These are phyloP conservation scores for Frankliniella fusca DNA, from an alignment of 2,888 invertebrate species.

Conservation along the genomic window DNA sequence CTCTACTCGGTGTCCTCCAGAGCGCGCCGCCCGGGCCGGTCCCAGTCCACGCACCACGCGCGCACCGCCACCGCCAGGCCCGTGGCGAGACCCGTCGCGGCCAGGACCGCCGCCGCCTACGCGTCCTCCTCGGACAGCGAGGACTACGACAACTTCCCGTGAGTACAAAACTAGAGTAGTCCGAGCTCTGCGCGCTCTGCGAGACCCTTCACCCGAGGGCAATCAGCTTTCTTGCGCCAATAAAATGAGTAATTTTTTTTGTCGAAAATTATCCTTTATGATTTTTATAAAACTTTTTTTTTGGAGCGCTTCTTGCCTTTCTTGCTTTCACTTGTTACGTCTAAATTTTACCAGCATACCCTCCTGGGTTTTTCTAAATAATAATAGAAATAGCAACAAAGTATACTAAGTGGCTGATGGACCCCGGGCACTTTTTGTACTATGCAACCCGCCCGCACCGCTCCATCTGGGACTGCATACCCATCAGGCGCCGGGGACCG, in stretches of 20 bases:
- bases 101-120: neutral
- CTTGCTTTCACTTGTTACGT: too few relatives aligned
- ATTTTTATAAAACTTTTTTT: neutral
- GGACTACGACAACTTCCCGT: slow-evolving; percentile 16
- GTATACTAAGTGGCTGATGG: too few relatives aligned
- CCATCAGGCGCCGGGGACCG: too few relatives aligned
- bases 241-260: neutral
- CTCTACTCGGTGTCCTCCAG: neutral
- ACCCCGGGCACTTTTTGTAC: too few relatives aligned
- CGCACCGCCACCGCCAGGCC: neutral
- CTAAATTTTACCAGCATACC: neutral
- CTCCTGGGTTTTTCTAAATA: neutral
- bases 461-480: too few relatives aligned
- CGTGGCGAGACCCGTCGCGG: neutral
- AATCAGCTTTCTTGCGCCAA: too few relatives aligned
- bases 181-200: too few relatives aligned
- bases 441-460: too few relatives aligned
- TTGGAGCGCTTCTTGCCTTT: neutral
- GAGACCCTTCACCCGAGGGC: too few relatives aligned
- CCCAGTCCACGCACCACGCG: neutral
- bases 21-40: neutral
- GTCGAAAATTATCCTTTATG: neutral
- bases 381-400: too few relatives aligned
- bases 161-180: too few relatives aligned
- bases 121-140: neutral